Evolutionary conservation across 2,797 vertebrate species (phyloP), one percentile per base, ranked within the genome.

Genomic region (Sandelia bainsii): DNA sequence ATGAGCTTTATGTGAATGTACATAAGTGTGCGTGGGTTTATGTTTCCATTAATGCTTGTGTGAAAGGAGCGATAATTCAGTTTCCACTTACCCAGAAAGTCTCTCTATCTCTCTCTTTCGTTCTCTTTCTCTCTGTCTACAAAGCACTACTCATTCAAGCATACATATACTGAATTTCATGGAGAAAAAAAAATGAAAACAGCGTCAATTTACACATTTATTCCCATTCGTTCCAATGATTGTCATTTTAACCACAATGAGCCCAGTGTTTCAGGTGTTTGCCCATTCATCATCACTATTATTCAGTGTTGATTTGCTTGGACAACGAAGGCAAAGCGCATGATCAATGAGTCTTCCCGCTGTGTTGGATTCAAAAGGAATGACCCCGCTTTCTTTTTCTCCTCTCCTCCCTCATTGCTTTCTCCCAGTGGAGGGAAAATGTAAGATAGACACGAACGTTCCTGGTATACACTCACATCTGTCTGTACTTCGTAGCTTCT

Each of bases 371-470:
- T 91, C 85, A 89, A 90, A 93, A 92, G 86, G 79, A 93, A 90
- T 93, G 90, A 92, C 92, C 87, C 84, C 63, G 53, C 86, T 91
- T 80, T 93, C 87, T 91, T 87, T 91, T 79, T 90, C 89, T 91
- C 89, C 85, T 91, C 88, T 91, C 87, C 90, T 88, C 85, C 90
- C 86, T 79, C 87, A 89, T 88, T 90, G 89, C 91, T 92, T 90
- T 90, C 92, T 92, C 90, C 91, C 91, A 92, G 92, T 93, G 92
- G 91, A 93, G 91, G 91, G 91, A 92, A 91, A 92, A 93, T 93
- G 91, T 93, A 92, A 92, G 91, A 93, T 89, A 88, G 89, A 90
- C 91, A 91, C 82, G 68, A 90, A 91, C 87, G 86, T 84, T 88
- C 87, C 85, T 90, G 87, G 90, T 91, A 88, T 87, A 91, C 90